Evolutionary conservation across 2,113 vertebrate species (phyloP).

Genomic region (Pomatostomus ruficeps): DNA sequence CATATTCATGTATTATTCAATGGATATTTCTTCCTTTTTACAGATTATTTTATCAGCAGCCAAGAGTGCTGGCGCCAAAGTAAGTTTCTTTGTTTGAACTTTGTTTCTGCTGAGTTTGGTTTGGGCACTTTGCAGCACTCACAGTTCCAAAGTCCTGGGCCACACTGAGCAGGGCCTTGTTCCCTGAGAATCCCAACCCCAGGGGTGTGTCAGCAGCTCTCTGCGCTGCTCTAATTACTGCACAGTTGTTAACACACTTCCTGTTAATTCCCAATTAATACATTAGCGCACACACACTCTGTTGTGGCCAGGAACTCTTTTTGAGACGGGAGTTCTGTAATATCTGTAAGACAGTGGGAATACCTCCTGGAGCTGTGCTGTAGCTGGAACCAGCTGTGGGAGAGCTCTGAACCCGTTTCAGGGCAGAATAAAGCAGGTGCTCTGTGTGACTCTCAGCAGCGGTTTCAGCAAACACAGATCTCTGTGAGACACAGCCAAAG

Average conservation of each 20-base stretch:
- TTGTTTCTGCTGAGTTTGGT: background rate
- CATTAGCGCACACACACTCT: background rate
- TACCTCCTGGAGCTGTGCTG: background rate
- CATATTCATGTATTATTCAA: background rate
- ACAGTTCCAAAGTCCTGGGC: background rate
- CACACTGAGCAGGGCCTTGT: background rate
- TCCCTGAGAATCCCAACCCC: background rate
- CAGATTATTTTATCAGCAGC: conserved; percentile 69
- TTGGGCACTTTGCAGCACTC: background rate
- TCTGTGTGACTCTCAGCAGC: background rate
- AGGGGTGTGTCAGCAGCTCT: background rate
- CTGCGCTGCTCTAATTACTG: background rate
- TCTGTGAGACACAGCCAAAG: background rate
- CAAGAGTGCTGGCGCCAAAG: conserved; percentile 57
- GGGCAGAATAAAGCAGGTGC: background rate
- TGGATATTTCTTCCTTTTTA: background rate
- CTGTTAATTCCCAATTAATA: background rate
- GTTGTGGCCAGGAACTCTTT: background rate
- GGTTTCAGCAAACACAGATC: background rate
- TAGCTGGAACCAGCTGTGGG: background rate
- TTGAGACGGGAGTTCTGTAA: background rate
- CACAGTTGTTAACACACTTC: background rate
- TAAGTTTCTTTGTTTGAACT: conserved; percentile 32
- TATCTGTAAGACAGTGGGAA: background rate
- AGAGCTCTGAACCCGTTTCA: background rate